Conservation (phyloP, 2,888 invertebrate species). For the Microctonus aethiopoides region DNA sequence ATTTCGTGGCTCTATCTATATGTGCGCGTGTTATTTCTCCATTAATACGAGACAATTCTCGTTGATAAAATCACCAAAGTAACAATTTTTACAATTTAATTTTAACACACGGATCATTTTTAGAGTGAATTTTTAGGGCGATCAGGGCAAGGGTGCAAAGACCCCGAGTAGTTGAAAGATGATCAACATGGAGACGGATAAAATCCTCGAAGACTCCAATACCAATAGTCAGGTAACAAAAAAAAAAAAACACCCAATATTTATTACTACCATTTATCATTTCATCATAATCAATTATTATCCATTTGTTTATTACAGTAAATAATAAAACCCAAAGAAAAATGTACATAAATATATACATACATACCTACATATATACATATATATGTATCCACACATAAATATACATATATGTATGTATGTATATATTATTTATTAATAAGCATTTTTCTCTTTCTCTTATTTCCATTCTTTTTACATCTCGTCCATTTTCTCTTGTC, state of each 20-base stretch:
- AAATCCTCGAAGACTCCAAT: slow-evolving; percentile 84
- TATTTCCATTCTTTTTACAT: slow-evolving; percentile 16
- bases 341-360: too few relatives aligned
- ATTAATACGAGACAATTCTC: not conserved
- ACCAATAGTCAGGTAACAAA: slow-evolving; percentile 73
- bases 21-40: not conserved
- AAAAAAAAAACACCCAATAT: not conserved
- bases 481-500: slow-evolving; percentile 8
- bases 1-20: not conserved
- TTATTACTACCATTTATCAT: not conserved
- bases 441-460: not conserved
- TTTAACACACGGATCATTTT: too few relatives aligned
- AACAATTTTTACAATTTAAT: too few relatives aligned
- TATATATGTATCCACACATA: too few relatives aligned
- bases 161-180: slow-evolving; percentile 64
- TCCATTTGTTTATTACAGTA: not conserved
- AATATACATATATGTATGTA: not conserved
- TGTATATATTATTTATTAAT: too few relatives aligned
- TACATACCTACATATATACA: too few relatives aligned
- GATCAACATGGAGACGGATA: slow-evolving; percentile 93
- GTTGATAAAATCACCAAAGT: too few relatives aligned
- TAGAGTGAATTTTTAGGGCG: slow-evolving; percentile 15
- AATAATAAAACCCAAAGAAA: too few relatives aligned
- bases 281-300: not conserved
- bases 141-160: slow-evolving; percentile 29